Evolutionary conservation across 2,113 vertebrate species (phyloP).

Genomic region (Muntiacus muntjak): DNA sequence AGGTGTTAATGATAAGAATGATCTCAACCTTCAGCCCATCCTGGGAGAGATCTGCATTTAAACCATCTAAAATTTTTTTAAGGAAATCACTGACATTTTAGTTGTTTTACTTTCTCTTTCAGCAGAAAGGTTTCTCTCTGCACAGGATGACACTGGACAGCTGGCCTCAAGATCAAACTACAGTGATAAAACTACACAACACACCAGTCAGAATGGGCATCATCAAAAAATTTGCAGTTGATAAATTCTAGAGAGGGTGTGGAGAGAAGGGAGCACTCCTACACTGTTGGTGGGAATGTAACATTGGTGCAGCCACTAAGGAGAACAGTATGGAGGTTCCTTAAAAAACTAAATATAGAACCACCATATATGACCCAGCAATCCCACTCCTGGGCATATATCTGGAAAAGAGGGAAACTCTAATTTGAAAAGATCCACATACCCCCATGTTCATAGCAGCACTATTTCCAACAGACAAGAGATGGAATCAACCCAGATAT

Average conservation of each 20-base stretch:
- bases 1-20: not conserved
- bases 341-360: not conserved
- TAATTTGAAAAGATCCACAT: not conserved
- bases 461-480: not conserved
- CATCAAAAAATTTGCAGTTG: not conserved
- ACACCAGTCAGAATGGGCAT: not conserved
- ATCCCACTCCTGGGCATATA: not conserved
- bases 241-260: not conserved
- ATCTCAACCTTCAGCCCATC: not conserved
- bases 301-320: not conserved
- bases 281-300: not conserved
- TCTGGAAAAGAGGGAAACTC: not conserved
- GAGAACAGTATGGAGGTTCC: not conserved
- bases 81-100: not conserved
- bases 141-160: rapidly evolving
- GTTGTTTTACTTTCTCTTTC: not conserved
- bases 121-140: not conserved
- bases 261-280: not conserved
- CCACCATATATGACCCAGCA: not conserved
- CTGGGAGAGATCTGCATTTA: not conserved
- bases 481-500: not conserved
- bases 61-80: not conserved
- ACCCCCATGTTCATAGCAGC: not conserved
- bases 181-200: not conserved
- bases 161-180: not conserved